These are phyloP conservation scores for Numenius arquata DNA, from an alignment of 2,113 vertebrate species.

Conservation along the genomic window DNA sequence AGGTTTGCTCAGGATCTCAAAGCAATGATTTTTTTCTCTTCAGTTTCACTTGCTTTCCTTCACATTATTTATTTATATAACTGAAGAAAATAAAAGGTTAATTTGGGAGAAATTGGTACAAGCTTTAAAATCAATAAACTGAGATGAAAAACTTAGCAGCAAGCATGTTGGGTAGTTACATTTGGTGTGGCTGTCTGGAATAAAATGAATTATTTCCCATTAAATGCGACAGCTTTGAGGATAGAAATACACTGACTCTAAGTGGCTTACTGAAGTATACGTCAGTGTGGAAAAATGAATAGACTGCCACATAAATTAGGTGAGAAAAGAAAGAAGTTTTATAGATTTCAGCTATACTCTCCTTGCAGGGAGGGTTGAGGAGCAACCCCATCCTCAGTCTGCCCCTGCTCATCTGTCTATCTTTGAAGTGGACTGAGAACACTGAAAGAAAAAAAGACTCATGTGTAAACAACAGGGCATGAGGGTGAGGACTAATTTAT, in stretches of 20 bases:
- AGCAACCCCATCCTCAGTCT: neutral
- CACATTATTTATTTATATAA: slow-evolving; percentile 43
- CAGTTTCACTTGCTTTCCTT: neutral
- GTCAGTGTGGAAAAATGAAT: neutral
- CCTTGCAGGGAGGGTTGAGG: neutral
- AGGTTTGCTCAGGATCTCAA: neutral
- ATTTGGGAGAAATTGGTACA: slow-evolving; percentile 8
- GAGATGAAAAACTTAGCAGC: slow-evolving; percentile 17
- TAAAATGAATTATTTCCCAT: slow-evolving; percentile 52
- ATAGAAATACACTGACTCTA: neutral
- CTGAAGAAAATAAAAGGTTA: slow-evolving; percentile 14
- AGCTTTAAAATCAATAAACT: slow-evolving; percentile 44
- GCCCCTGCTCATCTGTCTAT: neutral
- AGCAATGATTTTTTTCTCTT: neutral
- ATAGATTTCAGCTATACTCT: neutral
- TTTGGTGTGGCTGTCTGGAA: neutral
- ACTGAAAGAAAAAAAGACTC: neutral
- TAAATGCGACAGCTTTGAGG: neutral
- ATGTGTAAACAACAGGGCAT: neutral
- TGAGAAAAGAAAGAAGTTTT: neutral
- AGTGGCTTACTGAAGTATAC: neutral
- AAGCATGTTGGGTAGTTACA: neutral
- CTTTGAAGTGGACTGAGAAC: neutral
- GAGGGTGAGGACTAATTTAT: neutral
- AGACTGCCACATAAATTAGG: neutral